Conservation (phyloP, 2,888 invertebrate species). For the Metopia argyrocephala region DNA sequence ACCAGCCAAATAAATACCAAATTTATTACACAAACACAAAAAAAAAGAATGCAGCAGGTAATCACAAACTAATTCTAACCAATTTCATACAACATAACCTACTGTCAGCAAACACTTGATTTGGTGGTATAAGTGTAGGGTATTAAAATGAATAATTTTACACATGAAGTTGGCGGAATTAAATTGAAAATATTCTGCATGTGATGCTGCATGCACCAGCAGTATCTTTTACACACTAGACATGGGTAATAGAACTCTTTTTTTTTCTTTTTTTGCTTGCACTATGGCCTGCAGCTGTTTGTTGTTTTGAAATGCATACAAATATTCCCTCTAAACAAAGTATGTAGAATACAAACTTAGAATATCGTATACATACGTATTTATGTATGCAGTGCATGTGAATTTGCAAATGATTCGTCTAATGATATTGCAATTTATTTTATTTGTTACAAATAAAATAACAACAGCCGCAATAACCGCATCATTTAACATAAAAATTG, state of each 20-base stretch:
- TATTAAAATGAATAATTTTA: not conserved
- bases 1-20: too few species aligned
- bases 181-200: not conserved
- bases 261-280: conserved; percentile 34
- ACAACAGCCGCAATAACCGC: conserved; percentile 20
- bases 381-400: conserved; percentile 38
- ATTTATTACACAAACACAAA: too few species aligned
- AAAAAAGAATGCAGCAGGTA: too few species aligned
- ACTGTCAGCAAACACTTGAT: too few species aligned
- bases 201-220: conserved; percentile 13
- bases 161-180: not conserved
- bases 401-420: conserved; percentile 62
- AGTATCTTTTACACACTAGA: conserved; percentile 15
- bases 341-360: not conserved
- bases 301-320: not conserved
- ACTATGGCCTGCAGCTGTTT: conserved; percentile 58
- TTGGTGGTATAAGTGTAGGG: too few species aligned
- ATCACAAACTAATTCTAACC: too few species aligned
- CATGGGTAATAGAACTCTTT: conserved; percentile 24
- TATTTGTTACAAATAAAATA: conserved; percentile 57
- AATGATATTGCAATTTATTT: conserved; percentile 65
- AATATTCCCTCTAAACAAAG: not conserved
- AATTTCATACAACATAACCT: too few species aligned
- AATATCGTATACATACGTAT: not conserved
- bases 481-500: conserved; percentile 56